phyloP scores from a whole-genome alignment of 2,113 vertebrate genomes.

The Corythornis madagascariensis region DNA sequence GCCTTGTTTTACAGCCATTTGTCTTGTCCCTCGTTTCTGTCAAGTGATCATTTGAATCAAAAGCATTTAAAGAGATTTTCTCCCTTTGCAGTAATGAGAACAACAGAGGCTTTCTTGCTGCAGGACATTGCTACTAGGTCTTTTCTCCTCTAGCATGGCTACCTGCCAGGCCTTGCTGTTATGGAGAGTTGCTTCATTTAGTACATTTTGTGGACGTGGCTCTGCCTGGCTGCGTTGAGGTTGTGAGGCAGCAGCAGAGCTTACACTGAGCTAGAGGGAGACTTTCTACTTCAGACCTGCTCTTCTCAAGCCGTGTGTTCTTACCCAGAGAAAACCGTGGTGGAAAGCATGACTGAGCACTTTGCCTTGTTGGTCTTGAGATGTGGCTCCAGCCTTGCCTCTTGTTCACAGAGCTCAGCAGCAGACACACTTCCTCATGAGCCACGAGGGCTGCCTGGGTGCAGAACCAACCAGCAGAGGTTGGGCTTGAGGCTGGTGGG shows the following conservation, averaged over 20 bases:
- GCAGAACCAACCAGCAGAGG: neutral
- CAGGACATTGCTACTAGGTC: constrained; percentile 42
- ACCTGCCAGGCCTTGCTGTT: constrained; percentile 48
- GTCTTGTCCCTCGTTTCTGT: constrained; percentile 60
- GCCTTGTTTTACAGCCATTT: constrained; percentile 67
- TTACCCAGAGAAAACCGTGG: neutral
- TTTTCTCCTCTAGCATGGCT: constrained; percentile 54
- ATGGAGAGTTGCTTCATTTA: constrained; percentile 57
- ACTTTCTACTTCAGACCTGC: neutral
- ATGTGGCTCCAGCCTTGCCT: neutral
- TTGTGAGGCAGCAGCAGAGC: constrained; percentile 25
- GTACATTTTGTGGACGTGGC: constrained; percentile 41
- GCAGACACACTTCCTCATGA: neutral
- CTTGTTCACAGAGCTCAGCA: neutral
- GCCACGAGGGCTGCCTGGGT: neutral
- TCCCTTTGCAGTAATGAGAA: constrained; percentile 59
- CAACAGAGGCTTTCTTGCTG: constrained; percentile 66
- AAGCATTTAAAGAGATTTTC: constrained; percentile 65
- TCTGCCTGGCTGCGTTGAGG: neutral
- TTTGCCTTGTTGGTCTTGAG: neutral
- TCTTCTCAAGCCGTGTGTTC: neutral
- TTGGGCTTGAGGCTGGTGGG: neutral
- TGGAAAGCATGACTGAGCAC: neutral
- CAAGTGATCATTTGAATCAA: constrained; percentile 65
- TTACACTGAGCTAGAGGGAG: neutral